Evolutionary conservation across 2,888 invertebrate species (phyloP).

Genomic region (Blera fallax): DNA sequence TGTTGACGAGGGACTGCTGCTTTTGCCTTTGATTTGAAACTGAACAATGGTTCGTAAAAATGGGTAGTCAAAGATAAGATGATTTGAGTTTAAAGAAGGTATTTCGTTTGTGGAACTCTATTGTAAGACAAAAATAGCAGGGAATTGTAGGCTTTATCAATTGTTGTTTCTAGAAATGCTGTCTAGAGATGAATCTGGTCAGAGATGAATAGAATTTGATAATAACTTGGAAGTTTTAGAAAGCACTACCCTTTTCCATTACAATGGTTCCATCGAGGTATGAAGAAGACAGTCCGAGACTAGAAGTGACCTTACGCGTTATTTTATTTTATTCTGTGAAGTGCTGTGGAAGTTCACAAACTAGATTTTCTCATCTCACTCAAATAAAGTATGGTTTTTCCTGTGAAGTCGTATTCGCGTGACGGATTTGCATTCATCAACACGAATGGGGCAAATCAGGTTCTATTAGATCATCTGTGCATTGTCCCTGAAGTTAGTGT

Average conservation of each 20-base stretch:
- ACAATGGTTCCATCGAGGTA: background rate
- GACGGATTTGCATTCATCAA: too few relatives aligned
- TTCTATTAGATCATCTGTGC: too few relatives aligned
- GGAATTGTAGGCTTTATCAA: background rate
- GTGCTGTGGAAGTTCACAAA: too few relatives aligned
- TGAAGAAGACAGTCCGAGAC: too few relatives aligned
- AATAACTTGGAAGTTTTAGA: background rate
- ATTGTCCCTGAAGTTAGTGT: too few relatives aligned
- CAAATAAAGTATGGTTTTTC: too few relatives aligned
- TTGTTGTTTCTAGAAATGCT: background rate
- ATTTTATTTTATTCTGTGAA: too few relatives aligned
- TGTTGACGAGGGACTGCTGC: background rate
- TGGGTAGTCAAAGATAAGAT: background rate
- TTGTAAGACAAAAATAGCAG: background rate
- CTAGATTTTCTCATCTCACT: too few relatives aligned
- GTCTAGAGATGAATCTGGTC: background rate
- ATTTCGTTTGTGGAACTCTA: background rate
- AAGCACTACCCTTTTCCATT: background rate
- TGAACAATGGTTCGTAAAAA: background rate
- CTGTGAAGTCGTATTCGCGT: too few relatives aligned
- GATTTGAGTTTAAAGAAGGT: background rate
- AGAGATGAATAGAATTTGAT: background rate
- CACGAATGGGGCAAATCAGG: too few relatives aligned
- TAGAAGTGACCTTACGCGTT: too few relatives aligned
- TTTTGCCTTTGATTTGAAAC: background rate